Base-by-base conservation (phyloP, 2,888 invertebrate genomes). In the Chrysina gloriosa region DNA sequence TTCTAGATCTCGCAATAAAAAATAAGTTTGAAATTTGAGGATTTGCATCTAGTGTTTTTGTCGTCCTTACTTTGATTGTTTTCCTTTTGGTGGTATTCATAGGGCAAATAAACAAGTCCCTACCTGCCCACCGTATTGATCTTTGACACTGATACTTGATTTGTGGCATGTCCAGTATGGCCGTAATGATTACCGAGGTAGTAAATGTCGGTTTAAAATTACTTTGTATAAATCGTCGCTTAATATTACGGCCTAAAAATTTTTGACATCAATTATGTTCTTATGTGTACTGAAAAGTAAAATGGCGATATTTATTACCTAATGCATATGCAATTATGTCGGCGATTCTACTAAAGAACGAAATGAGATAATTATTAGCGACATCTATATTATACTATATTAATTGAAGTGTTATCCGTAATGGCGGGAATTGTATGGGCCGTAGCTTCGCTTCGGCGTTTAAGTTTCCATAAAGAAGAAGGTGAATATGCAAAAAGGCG, bases 181-280 rank as follows among this genome's bases (percentile, higher is more conserved):
- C 7, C 21, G 42, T 58, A 58, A 39, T 42, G 25, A 25, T 39
- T 58, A 27, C 27, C 27, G 42, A 58, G 58, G 42, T 39, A 58
- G 42, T 42, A 58, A 58, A 58, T 42, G 42, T 42, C 25, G 27
- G 39, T 42, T 52, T 58, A 58, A 58, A 58, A 58, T 58, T 58
- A 58, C 58, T 58, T 58, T 58, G 58, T 58, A 42, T 58, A 39
- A 58, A 39, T 58, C 56, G 56, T 39, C 39, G 25, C 56, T 58
- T 58, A 52, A 31, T 14, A 48, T 48, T 48, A 25, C 21, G 16
- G n/a, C n/a, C 25, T 21, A 48, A 25, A 25, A 48, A 48, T n/a
- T 7, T 2, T 48, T 48, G 25, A 48, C 48, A 48, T 21, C 48
- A 48, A 48, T 48, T 48, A 48, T 48, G 7, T 11, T 19, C 19